A percentile compares a stretch with the other conserved stretches of the same genome.
These are phyloP conservation scores for Leucoraja erinaceus DNA, from an alignment of 2,113 vertebrate species.

Conservation along the genomic window DNA sequence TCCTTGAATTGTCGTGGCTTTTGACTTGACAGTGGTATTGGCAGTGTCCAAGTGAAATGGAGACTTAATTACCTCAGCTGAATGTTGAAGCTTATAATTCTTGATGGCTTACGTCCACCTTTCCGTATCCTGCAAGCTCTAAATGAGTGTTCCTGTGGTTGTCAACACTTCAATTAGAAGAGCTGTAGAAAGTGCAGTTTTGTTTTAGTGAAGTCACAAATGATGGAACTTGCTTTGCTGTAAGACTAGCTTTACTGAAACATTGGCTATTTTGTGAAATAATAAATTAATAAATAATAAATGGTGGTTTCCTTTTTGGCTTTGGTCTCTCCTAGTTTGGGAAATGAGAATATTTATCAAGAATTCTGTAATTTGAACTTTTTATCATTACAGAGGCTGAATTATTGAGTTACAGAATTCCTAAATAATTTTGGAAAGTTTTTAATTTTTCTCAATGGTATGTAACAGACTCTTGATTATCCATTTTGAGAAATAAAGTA, in stretches of 20 bases:
- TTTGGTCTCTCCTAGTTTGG: not conserved
- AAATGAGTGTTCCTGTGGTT: not conserved
- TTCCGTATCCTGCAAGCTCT: too few species aligned
- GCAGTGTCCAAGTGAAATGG: not conserved
- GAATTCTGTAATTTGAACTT: not conserved
- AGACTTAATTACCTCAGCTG: not conserved
- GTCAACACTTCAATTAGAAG: not conserved
- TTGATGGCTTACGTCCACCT: not conserved
- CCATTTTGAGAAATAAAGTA: not conserved
- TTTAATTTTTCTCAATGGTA: not conserved
- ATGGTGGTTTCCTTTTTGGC: not conserved
- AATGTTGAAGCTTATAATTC: not conserved
- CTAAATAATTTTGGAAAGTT: not conserved
- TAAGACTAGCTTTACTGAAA: not conserved
- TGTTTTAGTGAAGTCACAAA: not conserved
- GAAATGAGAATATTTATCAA: not conserved
- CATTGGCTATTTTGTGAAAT: not conserved
- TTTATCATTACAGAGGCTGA: not conserved
- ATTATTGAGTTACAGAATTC: not conserved
- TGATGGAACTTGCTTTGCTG: not conserved
- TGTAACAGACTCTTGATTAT: not conserved
- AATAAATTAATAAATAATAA: not conserved
- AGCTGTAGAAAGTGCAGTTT: not conserved
- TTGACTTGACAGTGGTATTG: not conserved
- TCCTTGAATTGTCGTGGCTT: not conserved